Evolutionary conservation across 2,113 vertebrate species (phyloP), one percentile per base, ranked within the genome.

Genomic region (Pterocles orientalis): DNA sequence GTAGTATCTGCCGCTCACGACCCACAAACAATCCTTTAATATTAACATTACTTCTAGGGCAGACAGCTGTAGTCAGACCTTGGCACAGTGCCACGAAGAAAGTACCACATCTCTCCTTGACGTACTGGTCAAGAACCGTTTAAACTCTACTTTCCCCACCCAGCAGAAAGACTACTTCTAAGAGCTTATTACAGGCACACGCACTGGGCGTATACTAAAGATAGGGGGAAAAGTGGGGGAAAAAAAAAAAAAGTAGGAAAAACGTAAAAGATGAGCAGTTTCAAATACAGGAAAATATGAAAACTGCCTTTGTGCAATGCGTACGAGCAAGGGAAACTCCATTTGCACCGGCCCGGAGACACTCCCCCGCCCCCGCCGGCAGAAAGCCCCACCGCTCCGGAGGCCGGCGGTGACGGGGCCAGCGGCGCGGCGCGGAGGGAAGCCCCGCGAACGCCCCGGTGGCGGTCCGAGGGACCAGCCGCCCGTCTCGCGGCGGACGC

Each of bases 401-500:
- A 48, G 57, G 72, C 50, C 65, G 23, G 41, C 0, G 72, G 53
- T 18, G 14, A 19, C 6, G 6, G 31, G 60, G 29, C 7, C 45
- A 39, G 9, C n/a, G n/a, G n/a, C n/a, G 48, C 39, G 26, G 58
- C 47, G 15, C 61, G 45, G 16, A 28, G 5, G 13, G 29, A 45
- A 16, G 54, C 0, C 45, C 68, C 12, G 54, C 24, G 23, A 45
- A 34, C 77, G 77, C 71, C 80, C 47, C 39, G 39, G 39, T 41
- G 39, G 39, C 39, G 5, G 48, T 70, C 6, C 31, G 18, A 88
- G 69, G 57, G 94, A 95, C 88, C 69, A 78, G 82, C 70, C 66
- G 62, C 60, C 14, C 15, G 88, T 13, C 94, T 90, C 47, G 41
- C 96, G 31, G 92, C 91, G 86, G 97, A 91, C 95, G 91, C 97